phyloP scores from a whole-genome alignment of 2,797 vertebrate genomes.

The Sebastes oblongus region DNA sequence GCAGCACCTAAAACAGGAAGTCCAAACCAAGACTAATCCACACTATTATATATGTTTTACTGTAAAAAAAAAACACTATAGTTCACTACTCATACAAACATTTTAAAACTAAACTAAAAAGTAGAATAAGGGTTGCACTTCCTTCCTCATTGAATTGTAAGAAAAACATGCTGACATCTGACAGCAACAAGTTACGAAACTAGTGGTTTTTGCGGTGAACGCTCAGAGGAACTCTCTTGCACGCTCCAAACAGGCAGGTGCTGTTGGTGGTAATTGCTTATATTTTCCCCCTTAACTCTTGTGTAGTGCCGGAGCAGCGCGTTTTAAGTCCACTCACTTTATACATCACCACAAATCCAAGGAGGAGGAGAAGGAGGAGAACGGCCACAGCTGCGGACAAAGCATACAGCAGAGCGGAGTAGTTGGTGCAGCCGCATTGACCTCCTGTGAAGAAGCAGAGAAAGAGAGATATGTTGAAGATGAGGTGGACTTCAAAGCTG shows the following conservation, averaged over 20 bases:
- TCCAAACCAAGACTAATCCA: not conserved
- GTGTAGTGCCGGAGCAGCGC: not conserved
- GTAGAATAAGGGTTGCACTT: fast-evolving
- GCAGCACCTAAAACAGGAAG: not conserved
- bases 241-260: conserved; percentile 45
- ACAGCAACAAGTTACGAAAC: conserved; percentile 49
- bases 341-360: conserved; percentile 21
- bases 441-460: conserved; percentile 40
- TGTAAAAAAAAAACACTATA: too few relatives aligned
- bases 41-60: fast-evolving
- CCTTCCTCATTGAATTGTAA: not conserved
- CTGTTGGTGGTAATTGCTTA: not conserved
- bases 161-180: conserved; percentile 24
- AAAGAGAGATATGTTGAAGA: not conserved
- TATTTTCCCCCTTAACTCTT: not conserved
- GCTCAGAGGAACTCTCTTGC: conserved; percentile 39
- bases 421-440: conserved; percentile 63
- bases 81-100: fast-evolving
- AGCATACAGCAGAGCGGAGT: conserved; percentile 70
- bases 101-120: not conserved
- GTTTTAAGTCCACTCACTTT: conserved; percentile 62
- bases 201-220: conserved; percentile 53
- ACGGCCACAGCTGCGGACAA: conserved; percentile 67
- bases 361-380: conserved; percentile 59
- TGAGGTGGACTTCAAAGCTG: not conserved